These are phyloP conservation scores for Zaprionus taronus DNA, from an alignment of 1,140 invertebrate genomes.

Conservation along the genomic window DNA sequence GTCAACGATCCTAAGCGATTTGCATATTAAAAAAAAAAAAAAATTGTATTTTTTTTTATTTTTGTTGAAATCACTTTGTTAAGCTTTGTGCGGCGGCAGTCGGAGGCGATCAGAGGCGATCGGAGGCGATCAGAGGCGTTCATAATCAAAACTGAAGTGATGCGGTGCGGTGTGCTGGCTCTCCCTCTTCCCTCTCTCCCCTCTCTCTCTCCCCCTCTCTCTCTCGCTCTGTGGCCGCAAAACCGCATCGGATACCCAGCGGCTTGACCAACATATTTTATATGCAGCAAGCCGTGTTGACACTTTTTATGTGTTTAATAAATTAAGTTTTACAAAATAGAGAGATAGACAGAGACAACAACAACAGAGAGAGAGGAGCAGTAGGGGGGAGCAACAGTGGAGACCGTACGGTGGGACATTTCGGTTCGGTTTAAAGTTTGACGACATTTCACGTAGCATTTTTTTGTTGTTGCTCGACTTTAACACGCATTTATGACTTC, in stretches of 20 bases:
- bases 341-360: slow-evolving; percentile 20
- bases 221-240: neutral
- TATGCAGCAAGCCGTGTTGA: slow-evolving; percentile 76
- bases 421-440: slow-evolving; percentile 69
- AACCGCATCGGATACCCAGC: neutral
- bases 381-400: neutral
- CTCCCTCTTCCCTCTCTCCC: slow-evolving; percentile 1
- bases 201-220: neutral
- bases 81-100: slow-evolving; percentile 68
- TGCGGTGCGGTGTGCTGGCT: slow-evolving; percentile 40
- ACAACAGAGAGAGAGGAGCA: neutral
- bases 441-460: slow-evolving; percentile 64
- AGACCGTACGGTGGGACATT: slow-evolving; percentile 29
- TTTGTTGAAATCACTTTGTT: slow-evolving; percentile 73
- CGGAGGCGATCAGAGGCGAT: slow-evolving; percentile 67
- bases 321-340: slow-evolving; percentile 79
- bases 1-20: slow-evolving; percentile 74
- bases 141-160: slow-evolving; percentile 79
- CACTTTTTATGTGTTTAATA: slow-evolving; percentile 82
- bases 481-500: slow-evolving; percentile 77
- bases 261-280: slow-evolving; percentile 69
- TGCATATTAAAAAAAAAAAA: slow-evolving; percentile 60
- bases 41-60: slow-evolving; percentile 24
- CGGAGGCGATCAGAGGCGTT: slow-evolving; percentile 71
- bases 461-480: slow-evolving; percentile 68